These are phyloP conservation scores for Hybos culiciformis DNA, from an alignment of 2,888 invertebrate species.

Conservation along the genomic window DNA sequence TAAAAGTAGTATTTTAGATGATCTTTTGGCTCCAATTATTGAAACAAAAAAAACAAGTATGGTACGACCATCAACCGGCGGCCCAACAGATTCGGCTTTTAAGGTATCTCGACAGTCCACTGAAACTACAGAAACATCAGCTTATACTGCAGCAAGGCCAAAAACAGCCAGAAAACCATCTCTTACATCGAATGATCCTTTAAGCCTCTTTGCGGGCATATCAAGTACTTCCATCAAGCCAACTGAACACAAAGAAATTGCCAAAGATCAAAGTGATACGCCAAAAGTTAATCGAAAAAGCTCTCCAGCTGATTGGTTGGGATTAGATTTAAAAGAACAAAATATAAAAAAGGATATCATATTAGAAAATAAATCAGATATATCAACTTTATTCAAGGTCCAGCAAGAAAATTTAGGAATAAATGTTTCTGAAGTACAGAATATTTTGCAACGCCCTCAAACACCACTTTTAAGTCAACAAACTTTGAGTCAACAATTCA, in stretches of 20 bases:
- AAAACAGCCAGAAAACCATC: constrained; percentile 30
- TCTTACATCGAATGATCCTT: constrained; percentile 20
- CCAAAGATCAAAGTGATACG: constrained; percentile 18
- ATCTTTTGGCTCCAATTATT: constrained; percentile 23
- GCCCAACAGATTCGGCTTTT: constrained; percentile 10
- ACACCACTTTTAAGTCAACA: neutral
- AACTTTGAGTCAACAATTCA: constrained; percentile 12
- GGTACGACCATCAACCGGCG: constrained; percentile 14
- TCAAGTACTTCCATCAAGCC: constrained; percentile 15
- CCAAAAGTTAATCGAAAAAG: constrained; percentile 21
- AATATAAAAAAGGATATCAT: neutral
- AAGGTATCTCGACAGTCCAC: constrained; percentile 32
- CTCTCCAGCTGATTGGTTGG: constrained; percentile 30
- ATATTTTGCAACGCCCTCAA: neutral
- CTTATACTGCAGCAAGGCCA: constrained; percentile 20
- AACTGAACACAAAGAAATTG: constrained; percentile 14
- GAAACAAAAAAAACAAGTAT: constrained; percentile 19
- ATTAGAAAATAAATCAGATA: constrained; percentile 6
- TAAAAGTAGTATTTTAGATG: constrained; percentile 31
- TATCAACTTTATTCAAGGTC: constrained; percentile 13
- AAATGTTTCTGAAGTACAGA: neutral
- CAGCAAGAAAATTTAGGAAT: constrained; percentile 7
- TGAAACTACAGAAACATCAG: constrained; percentile 30
- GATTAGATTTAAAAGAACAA: constrained; percentile 17
- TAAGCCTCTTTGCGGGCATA: constrained; percentile 15